A percentile compares a stretch with the other conserved stretches of the same genome.
Evolutionary conservation across 1,140 invertebrate species (phyloP).

Genomic region (Spodoptera litura): DNA sequence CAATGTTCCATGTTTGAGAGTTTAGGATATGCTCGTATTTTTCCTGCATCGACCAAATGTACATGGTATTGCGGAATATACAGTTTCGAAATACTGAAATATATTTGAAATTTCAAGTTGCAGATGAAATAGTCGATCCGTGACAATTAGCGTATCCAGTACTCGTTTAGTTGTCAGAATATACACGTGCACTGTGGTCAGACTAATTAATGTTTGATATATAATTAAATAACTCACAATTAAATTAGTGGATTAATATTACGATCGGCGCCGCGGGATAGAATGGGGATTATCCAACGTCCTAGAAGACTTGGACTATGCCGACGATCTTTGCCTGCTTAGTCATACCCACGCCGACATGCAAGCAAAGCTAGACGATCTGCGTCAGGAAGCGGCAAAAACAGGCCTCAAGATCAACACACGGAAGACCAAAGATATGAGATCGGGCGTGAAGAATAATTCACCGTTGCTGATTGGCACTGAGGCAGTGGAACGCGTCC

Average conservation of each 20-base stretch:
- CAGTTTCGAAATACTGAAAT: constrained; percentile 22
- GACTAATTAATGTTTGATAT: constrained; percentile 21
- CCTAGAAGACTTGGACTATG: too few relatives aligned
- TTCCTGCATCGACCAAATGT: constrained; percentile 3
- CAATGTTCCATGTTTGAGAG: constrained; percentile 17
- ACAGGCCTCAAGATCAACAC: too few relatives aligned
- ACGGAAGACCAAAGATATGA: too few relatives aligned
- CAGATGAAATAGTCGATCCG: constrained; percentile 23
- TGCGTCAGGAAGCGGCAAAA: too few relatives aligned
- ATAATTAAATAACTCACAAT: constrained; percentile 14
- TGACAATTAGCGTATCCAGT: constrained; percentile 23
- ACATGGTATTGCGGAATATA: constrained; percentile 11
- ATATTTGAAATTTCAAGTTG: constrained; percentile 17
- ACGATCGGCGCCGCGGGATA: too few relatives aligned
- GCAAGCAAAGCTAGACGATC: too few relatives aligned
- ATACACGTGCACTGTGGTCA: constrained; percentile 3
- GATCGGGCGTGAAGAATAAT: too few relatives aligned
- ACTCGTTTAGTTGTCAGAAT: constrained; percentile 2
- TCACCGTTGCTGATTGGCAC: too few relatives aligned
- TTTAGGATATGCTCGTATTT: constrained; percentile 35
- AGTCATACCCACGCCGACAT: too few relatives aligned
- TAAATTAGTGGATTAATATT: not conserved
- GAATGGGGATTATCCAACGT: too few relatives aligned
- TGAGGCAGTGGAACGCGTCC: too few relatives aligned
- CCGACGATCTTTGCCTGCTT: too few relatives aligned